phyloP scores from a whole-genome alignment of 64 coral and sea anemone genomes.

The Stichodactyla mertensii region DNA sequence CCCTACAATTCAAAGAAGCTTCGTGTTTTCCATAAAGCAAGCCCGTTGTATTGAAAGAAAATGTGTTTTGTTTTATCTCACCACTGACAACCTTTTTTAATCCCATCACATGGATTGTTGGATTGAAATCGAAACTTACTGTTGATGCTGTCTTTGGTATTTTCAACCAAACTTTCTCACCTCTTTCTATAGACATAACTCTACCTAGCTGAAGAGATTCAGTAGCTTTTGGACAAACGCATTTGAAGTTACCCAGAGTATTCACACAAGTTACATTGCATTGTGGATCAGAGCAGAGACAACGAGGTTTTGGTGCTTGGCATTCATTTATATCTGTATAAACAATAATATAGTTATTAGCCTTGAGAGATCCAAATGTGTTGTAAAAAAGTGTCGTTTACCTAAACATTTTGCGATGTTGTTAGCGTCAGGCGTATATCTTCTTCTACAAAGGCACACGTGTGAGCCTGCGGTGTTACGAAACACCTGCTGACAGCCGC shows the following conservation, averaged over 20 bases:
- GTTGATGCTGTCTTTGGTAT: neutral
- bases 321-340: neutral
- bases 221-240: neutral
- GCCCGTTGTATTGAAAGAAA: neutral
- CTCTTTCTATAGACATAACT: neutral
- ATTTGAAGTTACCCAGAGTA: neutral
- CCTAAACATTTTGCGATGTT: neutral
- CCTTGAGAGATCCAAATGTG: too few relatives aligned
- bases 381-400: neutral
- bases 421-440: neutral
- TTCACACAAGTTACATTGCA: neutral
- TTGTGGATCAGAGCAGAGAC: constrained; percentile 3
- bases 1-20: neutral
- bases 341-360: neutral
- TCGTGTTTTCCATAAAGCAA: neutral
- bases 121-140: neutral
- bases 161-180: neutral
- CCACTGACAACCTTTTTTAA: neutral
- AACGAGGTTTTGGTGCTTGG: neutral
- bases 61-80: neutral
- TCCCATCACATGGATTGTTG: neutral
- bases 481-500: constrained; percentile 18
- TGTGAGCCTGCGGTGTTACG: constrained; percentile 29
- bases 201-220: neutral
- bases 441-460: neutral